Base-by-base conservation (phyloP, 2,797 vertebrate species). In the Cuculus canorus region DNA sequence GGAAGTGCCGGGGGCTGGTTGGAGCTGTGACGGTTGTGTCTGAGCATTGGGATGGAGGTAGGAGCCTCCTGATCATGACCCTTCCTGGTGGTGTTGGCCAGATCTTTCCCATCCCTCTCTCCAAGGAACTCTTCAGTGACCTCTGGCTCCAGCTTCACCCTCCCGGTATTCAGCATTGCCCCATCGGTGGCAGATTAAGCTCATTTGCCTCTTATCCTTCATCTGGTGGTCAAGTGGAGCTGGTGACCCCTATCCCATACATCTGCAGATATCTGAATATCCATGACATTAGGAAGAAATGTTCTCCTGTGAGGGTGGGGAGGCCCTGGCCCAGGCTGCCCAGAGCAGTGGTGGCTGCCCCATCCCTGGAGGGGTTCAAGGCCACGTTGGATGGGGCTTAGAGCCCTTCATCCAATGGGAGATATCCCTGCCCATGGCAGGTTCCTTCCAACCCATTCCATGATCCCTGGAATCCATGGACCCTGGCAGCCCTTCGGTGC, bases 71-170 rank as follows among this genome's bases (percentile, higher is more conserved):
- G 63, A 23, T 66, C 43, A 59, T 63, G 54, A 48, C 35, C 7
- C 5, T 8, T 86, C 56, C 64, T 73, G 21, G 16, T 73, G 64
- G 4, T 25, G 12, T 10, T 86, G 68, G n/a, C 17, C 73, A 27
- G 30, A 39, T 43, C 57, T 84, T 77, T 43, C 69, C 50, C 64
- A 54, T 73, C 37, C n/a, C 2, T 27, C 10, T 60, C 35, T 59
- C 69, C 35, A 54, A 35, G 45, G 43, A 28, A 18, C 13, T 37
- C 35, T 13, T 35, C 0, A 23, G 32, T 24, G 35, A 77, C 56
- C 41, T 65, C 61, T 53, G 61, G 61, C 57, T 78, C 1, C 6
- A 1, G 19, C 0, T 0, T 66, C 39, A 23, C 35, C 56, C 57
- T 59, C 77, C 21, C 23, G 12, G 4, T 16, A 15, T 32, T 60